phyloP scores from a whole-genome alignment of 2,888 invertebrate genomes.

The Calliphora vomitoria region DNA sequence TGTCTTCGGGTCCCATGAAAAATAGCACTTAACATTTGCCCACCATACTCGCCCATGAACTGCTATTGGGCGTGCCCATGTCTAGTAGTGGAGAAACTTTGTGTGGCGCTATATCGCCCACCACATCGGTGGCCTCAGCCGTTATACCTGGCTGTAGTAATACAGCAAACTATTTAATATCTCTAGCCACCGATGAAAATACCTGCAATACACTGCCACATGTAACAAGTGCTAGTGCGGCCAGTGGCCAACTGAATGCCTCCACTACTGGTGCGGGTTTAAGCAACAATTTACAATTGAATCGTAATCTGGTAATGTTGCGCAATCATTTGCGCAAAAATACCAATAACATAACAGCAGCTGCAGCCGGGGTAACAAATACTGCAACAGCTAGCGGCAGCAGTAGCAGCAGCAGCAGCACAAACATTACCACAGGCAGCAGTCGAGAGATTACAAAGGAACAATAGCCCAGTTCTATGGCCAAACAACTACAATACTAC shows the following conservation, averaged over 20 bases:
- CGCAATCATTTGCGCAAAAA: constrained; percentile 84
- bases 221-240: constrained; percentile 76
- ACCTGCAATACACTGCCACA: constrained; percentile 83
- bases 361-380: constrained; percentile 6
- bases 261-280: constrained; percentile 75
- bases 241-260: constrained; percentile 53
- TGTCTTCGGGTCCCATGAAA: constrained; percentile 89
- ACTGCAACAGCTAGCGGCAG: constrained; percentile 7
- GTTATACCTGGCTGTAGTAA: constrained; percentile 73
- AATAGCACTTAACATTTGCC: constrained; percentile 85
- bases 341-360: constrained; percentile 75
- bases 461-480: constrained; percentile 82
- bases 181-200: constrained; percentile 72
- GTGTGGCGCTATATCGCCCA: constrained; percentile 80
- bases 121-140: constrained; percentile 80
- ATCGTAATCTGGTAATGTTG: constrained; percentile 83
- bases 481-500: not conserved
- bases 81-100: constrained; percentile 73
- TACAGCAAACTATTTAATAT: constrained; percentile 67
- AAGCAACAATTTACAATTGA: constrained; percentile 82
- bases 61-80: constrained; percentile 80
- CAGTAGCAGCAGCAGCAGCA: constrained; percentile 55
- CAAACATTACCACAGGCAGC: constrained; percentile 74
- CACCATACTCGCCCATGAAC: constrained; percentile 84
- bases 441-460: constrained; percentile 75